phyloP scores from a whole-genome alignment of 2,797 vertebrate genomes.

The Sebastes elongatus region DNA sequence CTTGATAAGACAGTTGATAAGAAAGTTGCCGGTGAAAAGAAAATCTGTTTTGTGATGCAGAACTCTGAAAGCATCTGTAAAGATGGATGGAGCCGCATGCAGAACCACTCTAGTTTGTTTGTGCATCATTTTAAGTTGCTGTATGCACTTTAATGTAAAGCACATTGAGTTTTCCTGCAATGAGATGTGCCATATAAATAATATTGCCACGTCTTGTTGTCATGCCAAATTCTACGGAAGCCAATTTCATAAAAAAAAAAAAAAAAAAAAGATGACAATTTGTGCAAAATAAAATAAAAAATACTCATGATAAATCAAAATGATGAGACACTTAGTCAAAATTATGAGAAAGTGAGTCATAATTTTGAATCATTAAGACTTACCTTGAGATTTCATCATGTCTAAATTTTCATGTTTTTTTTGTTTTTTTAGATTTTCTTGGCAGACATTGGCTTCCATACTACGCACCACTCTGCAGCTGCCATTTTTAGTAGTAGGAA shows the following conservation, averaged over 20 bases:
- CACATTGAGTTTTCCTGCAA: background rate
- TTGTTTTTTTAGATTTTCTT: background rate
- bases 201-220: background rate
- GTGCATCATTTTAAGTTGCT: background rate
- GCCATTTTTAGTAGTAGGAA: background rate
- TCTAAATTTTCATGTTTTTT: background rate
- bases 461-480: background rate
- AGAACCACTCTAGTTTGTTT: background rate
- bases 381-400: background rate
- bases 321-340: background rate
- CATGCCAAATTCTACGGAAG: background rate
- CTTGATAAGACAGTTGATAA: background rate
- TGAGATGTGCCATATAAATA: background rate
- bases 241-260: background rate
- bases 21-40: background rate
- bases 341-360: background rate
- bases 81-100: background rate
- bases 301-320: background rate
- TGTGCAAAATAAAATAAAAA: background rate
- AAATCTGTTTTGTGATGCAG: background rate
- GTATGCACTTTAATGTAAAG: background rate
- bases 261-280: too few species aligned
- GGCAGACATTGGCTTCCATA: slow-evolving; percentile 3
- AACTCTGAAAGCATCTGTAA: background rate
- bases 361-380: background rate